phyloP scores from a whole-genome alignment of 2,888 invertebrate genomes.

The Dromius quadrimaculatus region DNA sequence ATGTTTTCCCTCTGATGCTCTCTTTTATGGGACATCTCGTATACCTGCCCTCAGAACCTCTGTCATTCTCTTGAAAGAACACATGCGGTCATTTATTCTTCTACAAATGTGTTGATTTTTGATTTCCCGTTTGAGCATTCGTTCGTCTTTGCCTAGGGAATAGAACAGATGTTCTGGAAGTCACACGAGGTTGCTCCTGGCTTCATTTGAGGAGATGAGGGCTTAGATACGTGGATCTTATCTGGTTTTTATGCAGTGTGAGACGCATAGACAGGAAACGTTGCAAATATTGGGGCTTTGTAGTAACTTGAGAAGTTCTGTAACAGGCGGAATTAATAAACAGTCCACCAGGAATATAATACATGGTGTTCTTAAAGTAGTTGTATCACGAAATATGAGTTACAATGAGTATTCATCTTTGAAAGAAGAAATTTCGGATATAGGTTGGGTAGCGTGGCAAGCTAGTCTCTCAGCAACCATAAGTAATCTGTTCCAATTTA shows the following conservation, averaged over 20 bases:
- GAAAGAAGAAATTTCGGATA: no score
- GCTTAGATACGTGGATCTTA: background rate
- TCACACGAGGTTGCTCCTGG: conserved; percentile 1
- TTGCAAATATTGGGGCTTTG: conserved; percentile 17
- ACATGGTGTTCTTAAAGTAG: no score
- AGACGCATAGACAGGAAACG: conserved; percentile 17
- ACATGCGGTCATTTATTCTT: conserved; percentile 34
- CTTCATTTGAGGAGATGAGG: background rate
- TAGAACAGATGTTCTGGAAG: conserved; percentile 22
- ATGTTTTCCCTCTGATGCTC: no score
- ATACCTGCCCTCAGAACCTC: background rate
- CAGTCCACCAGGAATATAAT: no score
- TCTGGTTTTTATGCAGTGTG: conserved; percentile 1
- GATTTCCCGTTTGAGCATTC: conserved; percentile 28
- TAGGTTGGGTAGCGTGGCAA: no score
- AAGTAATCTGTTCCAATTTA: no score
- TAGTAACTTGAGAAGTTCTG: conserved; percentile 6
- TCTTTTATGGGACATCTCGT: background rate
- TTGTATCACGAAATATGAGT: no score
- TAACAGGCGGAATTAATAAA: conserved; percentile 5
- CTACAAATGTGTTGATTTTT: conserved; percentile 40
- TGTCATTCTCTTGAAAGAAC: conserved; percentile 6
- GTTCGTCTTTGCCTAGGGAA: background rate
- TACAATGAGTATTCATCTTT: no score
- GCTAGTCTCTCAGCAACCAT: no score